These are phyloP conservation scores for Alces alces DNA, from an alignment of 2,113 vertebrate genomes.

Conservation along the genomic window DNA sequence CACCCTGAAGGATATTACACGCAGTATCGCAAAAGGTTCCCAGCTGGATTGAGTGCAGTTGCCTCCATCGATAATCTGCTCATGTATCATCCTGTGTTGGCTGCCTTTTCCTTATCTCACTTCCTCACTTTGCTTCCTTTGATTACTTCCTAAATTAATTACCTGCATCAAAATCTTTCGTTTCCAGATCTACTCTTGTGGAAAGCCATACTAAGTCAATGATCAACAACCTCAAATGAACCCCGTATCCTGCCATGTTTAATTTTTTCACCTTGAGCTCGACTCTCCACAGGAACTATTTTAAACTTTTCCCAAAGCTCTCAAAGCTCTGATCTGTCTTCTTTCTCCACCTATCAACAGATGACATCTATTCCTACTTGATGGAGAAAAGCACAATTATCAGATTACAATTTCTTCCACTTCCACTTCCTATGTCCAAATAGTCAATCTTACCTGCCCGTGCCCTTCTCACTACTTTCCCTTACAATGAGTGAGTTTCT, in stretches of 20 bases:
- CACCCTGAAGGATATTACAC: background rate
- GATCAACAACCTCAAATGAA: background rate
- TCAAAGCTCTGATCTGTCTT: background rate
- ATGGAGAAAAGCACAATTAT: background rate
- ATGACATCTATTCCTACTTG: background rate
- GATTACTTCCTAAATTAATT: background rate
- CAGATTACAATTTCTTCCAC: background rate
- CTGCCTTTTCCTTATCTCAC: background rate
- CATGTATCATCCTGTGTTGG: background rate
- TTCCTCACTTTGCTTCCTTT: background rate
- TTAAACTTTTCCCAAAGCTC: background rate
- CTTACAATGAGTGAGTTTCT: background rate
- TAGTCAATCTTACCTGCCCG: background rate
- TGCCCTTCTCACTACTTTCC: background rate
- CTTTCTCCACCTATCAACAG: background rate
- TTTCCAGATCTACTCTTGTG: background rate
- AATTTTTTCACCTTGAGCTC: background rate
- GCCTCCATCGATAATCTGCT: background rate
- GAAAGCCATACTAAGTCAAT: background rate
- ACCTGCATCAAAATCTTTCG: background rate
- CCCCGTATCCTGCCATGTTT: background rate
- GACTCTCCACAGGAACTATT: background rate
- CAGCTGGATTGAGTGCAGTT: background rate
- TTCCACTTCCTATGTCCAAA: background rate
- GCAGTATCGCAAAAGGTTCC: background rate